phyloP scores from a whole-genome alignment of 2,888 invertebrate genomes.

The Eulithis testata region DNA sequence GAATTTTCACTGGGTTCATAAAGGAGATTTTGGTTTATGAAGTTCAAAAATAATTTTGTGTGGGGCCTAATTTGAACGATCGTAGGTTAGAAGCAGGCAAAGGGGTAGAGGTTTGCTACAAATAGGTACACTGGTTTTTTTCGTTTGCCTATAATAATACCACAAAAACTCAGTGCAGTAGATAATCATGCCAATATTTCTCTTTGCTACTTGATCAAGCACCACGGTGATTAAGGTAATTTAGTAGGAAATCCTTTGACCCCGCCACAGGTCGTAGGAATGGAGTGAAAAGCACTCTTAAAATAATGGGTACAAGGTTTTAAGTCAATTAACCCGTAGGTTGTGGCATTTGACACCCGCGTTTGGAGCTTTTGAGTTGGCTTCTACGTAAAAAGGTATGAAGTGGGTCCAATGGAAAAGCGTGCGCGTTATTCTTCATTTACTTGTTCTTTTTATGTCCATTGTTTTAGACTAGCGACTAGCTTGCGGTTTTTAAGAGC shows the following conservation, averaged over 20 bases:
- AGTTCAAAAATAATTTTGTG: too few species aligned
- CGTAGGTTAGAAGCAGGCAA: too few species aligned
- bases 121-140: too few species aligned
- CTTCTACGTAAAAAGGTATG: conserved; percentile 22
- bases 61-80: too few species aligned
- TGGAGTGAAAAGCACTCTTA: conserved; percentile 8
- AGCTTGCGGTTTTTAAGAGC: background rate
- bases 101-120: too few species aligned
- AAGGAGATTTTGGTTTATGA: too few species aligned
- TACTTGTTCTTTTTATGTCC: background rate
- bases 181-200: too few species aligned
- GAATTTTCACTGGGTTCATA: too few species aligned
- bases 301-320: background rate
- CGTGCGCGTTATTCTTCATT: conserved; percentile 8
- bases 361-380: conserved; percentile 33
- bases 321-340: conserved; percentile 31
- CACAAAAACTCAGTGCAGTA: too few species aligned
- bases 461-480: background rate
- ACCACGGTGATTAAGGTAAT: background rate
- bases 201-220: too few species aligned
- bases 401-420: conserved; percentile 10
- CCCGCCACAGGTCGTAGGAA: background rate
- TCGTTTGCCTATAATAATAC: too few species aligned
- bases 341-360: conserved; percentile 32
- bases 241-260: background rate